Conservation (phyloP, 2,888 invertebrate species). For the Pandemis cinnamomeana region DNA sequence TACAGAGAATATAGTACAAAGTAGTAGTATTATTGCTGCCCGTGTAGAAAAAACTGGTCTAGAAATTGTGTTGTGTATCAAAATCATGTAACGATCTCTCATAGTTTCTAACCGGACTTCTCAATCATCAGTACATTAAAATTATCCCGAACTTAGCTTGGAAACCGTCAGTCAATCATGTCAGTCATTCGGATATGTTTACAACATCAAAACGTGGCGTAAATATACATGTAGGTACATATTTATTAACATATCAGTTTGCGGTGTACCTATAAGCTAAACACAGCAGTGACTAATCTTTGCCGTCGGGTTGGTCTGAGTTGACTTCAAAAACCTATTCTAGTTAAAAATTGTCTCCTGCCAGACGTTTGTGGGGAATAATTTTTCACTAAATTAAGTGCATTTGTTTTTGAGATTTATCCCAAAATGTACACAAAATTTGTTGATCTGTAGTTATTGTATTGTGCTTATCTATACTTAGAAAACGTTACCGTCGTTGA, state of each 20-base stretch:
- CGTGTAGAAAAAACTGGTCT: too few species aligned
- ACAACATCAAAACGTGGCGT: constrained; percentile 17
- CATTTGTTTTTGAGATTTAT: too few species aligned
- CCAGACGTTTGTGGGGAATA: too few species aligned
- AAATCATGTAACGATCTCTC: background rate
- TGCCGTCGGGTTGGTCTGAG: background rate
- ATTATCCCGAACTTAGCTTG: constrained; percentile 16
- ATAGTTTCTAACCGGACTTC: background rate
- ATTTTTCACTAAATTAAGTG: too few species aligned
- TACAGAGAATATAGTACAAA: too few species aligned
- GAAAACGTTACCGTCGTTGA: too few species aligned
- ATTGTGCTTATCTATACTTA: too few species aligned
- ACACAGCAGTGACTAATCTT: background rate
- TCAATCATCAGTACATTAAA: constrained; percentile 21
- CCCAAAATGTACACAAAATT: too few species aligned
- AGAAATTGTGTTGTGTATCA: background rate
- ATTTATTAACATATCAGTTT: constrained; percentile 38
- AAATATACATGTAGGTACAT: background rate
- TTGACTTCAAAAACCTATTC: background rate
- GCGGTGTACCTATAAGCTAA: constrained; percentile 3
- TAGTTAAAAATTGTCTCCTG: background rate
- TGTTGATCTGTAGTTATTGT: too few species aligned
- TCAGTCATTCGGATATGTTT: constrained; percentile 26
- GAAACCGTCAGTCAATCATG: constrained; percentile 24
- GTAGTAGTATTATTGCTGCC: too few species aligned